Percentiles rank a stretch among this genome's conserved stretches.
These are phyloP conservation scores for Delia radicum DNA, from an alignment of 1,140 invertebrate species.

Conservation along the genomic window DNA sequence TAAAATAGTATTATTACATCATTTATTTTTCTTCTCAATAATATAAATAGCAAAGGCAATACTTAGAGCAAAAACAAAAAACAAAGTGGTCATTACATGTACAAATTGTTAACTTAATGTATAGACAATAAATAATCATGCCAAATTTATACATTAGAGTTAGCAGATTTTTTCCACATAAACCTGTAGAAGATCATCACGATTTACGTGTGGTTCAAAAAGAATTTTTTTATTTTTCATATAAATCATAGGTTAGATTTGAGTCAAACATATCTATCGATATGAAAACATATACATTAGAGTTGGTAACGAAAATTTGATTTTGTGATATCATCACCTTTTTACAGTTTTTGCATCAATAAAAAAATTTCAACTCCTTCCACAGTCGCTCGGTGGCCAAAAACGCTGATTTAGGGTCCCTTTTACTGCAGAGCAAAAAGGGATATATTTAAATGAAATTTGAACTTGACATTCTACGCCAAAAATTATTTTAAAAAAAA, in stretches of 20 bases:
- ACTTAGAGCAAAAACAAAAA: neutral
- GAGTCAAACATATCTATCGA: neutral
- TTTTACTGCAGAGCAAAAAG: no score
- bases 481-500: no score
- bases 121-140: constrained; percentile 2
- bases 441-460: no score
- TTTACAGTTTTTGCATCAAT: no score
- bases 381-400: no score
- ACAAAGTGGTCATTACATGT: neutral
- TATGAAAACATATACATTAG: no score
- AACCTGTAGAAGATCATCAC: neutral
- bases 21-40: neutral
- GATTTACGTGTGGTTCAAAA: neutral
- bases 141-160: neutral
- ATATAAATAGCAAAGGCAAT: neutral
- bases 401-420: no score
- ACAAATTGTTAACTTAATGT: constrained; percentile 1
- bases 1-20: neutral
- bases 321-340: no score
- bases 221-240: neutral
- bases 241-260: neutral
- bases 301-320: no score
- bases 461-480: no score
- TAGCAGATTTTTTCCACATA: neutral
- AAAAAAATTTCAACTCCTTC: no score